These are phyloP conservation scores for Prietella phreatophila DNA, from an alignment of 2,113 vertebrate genomes.

Conservation along the genomic window DNA sequence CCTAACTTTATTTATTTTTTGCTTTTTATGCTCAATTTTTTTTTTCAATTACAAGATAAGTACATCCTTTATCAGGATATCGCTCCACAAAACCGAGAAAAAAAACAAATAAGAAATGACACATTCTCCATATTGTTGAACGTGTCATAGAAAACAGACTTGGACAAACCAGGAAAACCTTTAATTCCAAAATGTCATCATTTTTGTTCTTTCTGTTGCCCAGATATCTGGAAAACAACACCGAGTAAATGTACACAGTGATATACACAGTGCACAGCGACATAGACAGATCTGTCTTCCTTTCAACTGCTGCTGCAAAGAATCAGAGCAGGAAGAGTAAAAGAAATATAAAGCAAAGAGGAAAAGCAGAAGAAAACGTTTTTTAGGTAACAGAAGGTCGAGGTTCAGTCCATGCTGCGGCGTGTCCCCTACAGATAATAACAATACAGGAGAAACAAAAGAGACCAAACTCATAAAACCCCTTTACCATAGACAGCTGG, in stretches of 20 bases:
- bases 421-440: slow-evolving; percentile 19
- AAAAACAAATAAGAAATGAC: background rate
- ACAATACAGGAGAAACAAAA: slow-evolving; percentile 28
- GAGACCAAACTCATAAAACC: slow-evolving; percentile 34
- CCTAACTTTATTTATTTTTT: background rate
- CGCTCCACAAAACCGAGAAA: background rate
- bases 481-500: slow-evolving; percentile 29
- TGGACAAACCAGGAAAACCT: background rate
- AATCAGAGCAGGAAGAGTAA: slow-evolving; percentile 4
- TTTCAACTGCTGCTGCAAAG: background rate
- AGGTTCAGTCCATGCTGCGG: background rate
- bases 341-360: background rate
- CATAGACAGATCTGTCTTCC: background rate
- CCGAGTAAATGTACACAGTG: no score
- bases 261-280: no score
- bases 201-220: background rate
- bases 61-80: background rate
- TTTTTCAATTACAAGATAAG: no score
- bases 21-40: background rate
- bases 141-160: no score
- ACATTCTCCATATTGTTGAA: background rate
- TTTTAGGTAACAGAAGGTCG: slow-evolving; percentile 25
- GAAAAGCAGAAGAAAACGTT: slow-evolving; percentile 19
- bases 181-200: background rate
- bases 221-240: background rate